A percentile compares a stretch with the other conserved stretches of the same genome.
Evolutionary conservation across 2,797 vertebrate genomes (phyloP).

Genomic region (Enteromius mattozi): DNA sequence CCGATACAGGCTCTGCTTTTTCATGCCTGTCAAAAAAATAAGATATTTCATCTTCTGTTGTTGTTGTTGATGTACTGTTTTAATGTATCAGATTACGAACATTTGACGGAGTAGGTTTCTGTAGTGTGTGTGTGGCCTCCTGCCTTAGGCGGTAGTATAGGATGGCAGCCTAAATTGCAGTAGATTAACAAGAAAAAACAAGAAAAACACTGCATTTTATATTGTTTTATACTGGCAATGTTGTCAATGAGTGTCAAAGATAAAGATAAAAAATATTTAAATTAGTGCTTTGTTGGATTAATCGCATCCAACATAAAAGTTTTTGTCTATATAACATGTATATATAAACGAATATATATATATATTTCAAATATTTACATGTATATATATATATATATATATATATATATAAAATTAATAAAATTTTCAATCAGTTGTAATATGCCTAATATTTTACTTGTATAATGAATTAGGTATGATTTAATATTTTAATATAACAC

Average conservation of each 20-base stretch:
- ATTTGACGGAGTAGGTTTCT: slow-evolving; percentile 15
- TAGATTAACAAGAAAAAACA: neutral
- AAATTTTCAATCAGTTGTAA: neutral
- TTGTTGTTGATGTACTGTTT: slow-evolving; percentile 10
- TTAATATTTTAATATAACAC: neutral
- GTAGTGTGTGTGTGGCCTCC: neutral
- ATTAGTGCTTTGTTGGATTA: neutral
- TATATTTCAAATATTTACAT: too few species aligned
- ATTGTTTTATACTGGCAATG: neutral
- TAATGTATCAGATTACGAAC: slow-evolving; percentile 28
- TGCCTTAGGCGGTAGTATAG: neutral
- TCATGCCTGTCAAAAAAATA: slow-evolving; percentile 3
- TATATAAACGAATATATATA: too few species aligned
- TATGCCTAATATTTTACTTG: neutral
- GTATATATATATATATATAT: too few species aligned
- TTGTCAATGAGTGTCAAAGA: neutral
- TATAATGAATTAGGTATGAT: neutral
- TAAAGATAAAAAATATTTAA: neutral
- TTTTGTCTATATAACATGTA: too few species aligned
- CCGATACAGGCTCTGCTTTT: neutral
- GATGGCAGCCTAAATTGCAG: neutral
- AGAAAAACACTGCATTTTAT: neutral
- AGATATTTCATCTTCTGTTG: neutral
- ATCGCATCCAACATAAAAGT: too few species aligned
- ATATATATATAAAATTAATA: too few species aligned